Percentiles rank a stretch among this genome's conserved stretches.
These are phyloP conservation scores for Pharmacophagus antenor DNA, from an alignment of 2,888 invertebrate species.

Conservation along the genomic window DNA sequence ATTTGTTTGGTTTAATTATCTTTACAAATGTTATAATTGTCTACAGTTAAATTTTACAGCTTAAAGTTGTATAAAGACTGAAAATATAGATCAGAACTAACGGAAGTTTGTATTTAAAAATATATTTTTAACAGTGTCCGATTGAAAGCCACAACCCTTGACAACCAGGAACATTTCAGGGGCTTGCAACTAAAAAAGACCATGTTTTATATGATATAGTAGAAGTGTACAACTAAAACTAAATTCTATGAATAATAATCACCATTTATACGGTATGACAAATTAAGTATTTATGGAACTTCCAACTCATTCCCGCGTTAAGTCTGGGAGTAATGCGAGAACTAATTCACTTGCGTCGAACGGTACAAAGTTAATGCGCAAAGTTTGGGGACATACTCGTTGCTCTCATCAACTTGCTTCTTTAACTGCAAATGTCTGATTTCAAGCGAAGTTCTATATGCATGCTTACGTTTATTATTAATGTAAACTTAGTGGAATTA, in stretches of 20 bases:
- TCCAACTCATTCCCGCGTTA: slow-evolving; percentile 2
- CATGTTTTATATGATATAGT: not conserved
- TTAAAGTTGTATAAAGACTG: not conserved
- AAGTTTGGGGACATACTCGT: slow-evolving; percentile 17
- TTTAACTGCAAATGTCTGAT: slow-evolving; percentile 20
- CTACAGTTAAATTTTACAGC: too few species aligned
- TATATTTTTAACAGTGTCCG: too few species aligned
- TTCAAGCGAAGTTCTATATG: not conserved
- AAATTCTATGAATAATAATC: slow-evolving; percentile 2
- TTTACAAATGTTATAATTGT: too few species aligned
- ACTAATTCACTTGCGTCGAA: slow-evolving; percentile 27
- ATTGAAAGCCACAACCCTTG: too few species aligned
- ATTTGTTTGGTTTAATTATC: too few species aligned
- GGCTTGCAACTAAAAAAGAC: not conserved
- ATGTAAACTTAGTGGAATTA: not conserved
- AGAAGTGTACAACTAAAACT: not conserved
- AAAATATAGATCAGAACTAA: too few species aligned
- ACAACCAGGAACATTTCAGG: too few species aligned
- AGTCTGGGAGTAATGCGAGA: slow-evolving; percentile 1
- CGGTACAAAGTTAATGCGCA: slow-evolving; percentile 27
- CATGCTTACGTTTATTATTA: not conserved
- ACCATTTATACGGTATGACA: not conserved
- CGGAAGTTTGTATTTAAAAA: too few species aligned
- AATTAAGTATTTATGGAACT: slow-evolving; percentile 11
- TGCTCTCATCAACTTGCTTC: slow-evolving; percentile 14